Conservation (phyloP, 2,888 invertebrate species). For the Nemotelus pantherinus region DNA sequence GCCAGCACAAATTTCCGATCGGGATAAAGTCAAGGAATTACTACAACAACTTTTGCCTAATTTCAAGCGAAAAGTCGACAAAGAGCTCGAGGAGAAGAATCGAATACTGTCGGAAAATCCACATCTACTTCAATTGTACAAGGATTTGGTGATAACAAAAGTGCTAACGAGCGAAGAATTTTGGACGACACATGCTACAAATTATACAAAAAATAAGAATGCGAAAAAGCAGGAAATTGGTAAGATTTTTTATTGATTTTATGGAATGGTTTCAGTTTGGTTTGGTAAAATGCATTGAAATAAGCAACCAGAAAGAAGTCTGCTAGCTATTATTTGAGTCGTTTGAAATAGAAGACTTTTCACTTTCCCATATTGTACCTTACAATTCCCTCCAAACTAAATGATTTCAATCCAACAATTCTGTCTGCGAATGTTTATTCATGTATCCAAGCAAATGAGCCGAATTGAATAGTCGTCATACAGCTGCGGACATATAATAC, state of each 20-base stretch:
- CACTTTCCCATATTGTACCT: no score
- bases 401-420: no score
- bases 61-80: constrained; percentile 91
- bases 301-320: background rate
- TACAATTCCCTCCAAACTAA: no score
- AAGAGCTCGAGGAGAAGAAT: constrained; percentile 90
- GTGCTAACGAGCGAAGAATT: constrained; percentile 97
- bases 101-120: constrained; percentile 91
- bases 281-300: background rate
- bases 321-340: background rate
- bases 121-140: constrained; percentile 90
- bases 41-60: constrained; percentile 91
- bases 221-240: constrained; percentile 87
- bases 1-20: constrained; percentile 84
- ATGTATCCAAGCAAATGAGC: no score
- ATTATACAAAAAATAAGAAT: constrained; percentile 78
- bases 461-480: no score
- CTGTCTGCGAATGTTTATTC: no score
- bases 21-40: constrained; percentile 92
- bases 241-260: constrained; percentile 56
- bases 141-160: constrained; percentile 95
- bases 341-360: background rate
- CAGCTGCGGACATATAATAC: no score
- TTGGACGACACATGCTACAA: constrained; percentile 90
- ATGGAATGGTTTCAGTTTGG: background rate